phyloP scores from a whole-genome alignment of 2,888 invertebrate genomes.

The Peribatodes rhomboidaria region DNA sequence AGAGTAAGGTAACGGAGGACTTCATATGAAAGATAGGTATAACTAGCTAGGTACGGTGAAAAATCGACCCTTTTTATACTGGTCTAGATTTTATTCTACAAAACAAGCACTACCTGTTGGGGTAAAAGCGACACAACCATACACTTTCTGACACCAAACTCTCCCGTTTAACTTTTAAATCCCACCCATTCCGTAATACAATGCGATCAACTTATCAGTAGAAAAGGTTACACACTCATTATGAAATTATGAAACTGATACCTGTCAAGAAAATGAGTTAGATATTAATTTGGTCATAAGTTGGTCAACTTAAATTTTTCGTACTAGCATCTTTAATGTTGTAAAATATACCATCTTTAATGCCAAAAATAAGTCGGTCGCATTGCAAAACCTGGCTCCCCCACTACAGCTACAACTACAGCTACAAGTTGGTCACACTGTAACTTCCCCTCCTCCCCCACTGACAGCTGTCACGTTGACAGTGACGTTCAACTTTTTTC shows the following conservation, averaged over 20 bases:
- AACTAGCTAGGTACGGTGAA: too few species aligned
- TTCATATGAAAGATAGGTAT: too few species aligned
- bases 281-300: too few species aligned
- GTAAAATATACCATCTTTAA: background rate
- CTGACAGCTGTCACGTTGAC: conserved; percentile 27
- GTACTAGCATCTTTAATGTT: too few species aligned
- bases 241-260: too few species aligned
- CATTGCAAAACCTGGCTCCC: too few species aligned
- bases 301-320: too few species aligned
- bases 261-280: background rate
- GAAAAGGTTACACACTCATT: background rate
- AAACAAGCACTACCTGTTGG: conserved; percentile 1
- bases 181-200: background rate
- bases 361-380: too few species aligned
- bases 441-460: background rate
- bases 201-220: background rate
- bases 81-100: conserved; percentile 15
- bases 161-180: too few species aligned
- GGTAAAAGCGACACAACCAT: conserved; percentile 14
- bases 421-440: too few species aligned
- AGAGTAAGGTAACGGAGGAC: background rate
- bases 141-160: background rate
- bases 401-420: too few species aligned
- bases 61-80: too few species aligned
- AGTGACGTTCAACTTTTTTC: conserved; percentile 28